Conservation (phyloP, 1,140 invertebrate genomes). For the Drosophila simulans region DNA sequence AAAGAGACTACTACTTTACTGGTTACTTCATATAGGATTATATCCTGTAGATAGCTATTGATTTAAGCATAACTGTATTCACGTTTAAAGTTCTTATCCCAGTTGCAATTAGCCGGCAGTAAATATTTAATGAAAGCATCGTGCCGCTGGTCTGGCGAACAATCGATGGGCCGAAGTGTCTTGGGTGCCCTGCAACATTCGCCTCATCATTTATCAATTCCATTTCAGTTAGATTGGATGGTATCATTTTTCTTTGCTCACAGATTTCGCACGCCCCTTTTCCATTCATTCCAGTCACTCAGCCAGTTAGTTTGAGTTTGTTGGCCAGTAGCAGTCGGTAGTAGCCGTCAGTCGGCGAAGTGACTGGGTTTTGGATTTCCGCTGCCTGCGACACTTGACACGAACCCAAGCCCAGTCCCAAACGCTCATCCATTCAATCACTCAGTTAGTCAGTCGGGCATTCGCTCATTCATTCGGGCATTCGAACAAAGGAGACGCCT, state of each 20-base stretch:
- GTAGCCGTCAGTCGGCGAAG: constrained; percentile 7
- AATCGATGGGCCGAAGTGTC: constrained; percentile 35
- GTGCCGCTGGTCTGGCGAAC: constrained; percentile 25
- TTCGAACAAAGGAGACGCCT: constrained; percentile 67
- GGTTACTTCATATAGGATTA: too few species aligned
- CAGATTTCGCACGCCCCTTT: constrained; percentile 65
- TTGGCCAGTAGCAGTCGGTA: constrained; percentile 14
- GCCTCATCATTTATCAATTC: constrained; percentile 74
- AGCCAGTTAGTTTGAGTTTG: constrained; percentile 22
- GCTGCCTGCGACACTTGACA: constrained; percentile 59
- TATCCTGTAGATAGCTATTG: background rate
- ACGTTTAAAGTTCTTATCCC: constrained; percentile 11
- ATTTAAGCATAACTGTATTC: too few species aligned
- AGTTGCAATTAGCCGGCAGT: constrained; percentile 42
- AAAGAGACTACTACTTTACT: too few species aligned
- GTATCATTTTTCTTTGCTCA: constrained; percentile 73
- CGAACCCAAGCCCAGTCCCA: constrained; percentile 61
- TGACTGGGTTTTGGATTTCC: constrained; percentile 66
- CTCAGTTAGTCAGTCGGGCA: constrained; percentile 40
- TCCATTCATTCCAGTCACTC: constrained; percentile 37
- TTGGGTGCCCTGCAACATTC: constrained; percentile 27
- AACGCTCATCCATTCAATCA: constrained; percentile 25
- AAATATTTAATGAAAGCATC: constrained; percentile 62
- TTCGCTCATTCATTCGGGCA: constrained; percentile 41
- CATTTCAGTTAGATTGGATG: constrained; percentile 46